phyloP scores from a whole-genome alignment of 2,888 invertebrate genomes.

The Syrphus vitripennis region DNA sequence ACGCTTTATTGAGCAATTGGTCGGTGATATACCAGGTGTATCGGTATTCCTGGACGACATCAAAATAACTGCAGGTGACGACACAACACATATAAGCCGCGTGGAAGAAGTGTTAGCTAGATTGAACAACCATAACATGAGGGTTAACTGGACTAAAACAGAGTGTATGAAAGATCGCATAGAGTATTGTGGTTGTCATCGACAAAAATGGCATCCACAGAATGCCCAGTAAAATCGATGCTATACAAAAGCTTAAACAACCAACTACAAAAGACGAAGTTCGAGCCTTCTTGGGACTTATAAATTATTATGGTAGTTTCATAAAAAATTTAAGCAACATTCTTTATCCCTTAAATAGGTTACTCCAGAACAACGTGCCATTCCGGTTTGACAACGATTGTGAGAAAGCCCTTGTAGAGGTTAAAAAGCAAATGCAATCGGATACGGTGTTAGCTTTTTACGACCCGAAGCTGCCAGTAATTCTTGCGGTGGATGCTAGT shows the following conservation, averaged over 20 bases:
- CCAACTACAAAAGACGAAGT: constrained; percentile 74
- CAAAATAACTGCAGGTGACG: constrained; percentile 72
- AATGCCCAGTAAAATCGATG: constrained; percentile 74
- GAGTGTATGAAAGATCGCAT: constrained; percentile 74
- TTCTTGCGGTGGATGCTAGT: constrained; percentile 75
- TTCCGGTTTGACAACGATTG: constrained; percentile 73
- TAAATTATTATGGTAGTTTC: constrained; percentile 77
- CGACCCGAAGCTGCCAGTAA: constrained; percentile 73
- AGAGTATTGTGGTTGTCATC: constrained; percentile 74
- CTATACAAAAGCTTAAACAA: constrained; percentile 72
- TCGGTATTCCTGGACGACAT: constrained; percentile 74
- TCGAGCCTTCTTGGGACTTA: constrained; percentile 73
- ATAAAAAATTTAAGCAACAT: constrained; percentile 74
- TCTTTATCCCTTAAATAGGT: constrained; percentile 73
- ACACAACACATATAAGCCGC: constrained; percentile 71
- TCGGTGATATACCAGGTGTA: constrained; percentile 73
- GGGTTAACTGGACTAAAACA: constrained; percentile 73
- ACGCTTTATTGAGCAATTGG: constrained; percentile 73
- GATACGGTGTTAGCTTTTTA: constrained; percentile 73
- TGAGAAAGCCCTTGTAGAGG: constrained; percentile 71
- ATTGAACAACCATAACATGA: constrained; percentile 72
- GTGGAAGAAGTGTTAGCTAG: constrained; percentile 72
- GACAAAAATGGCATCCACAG: constrained; percentile 75
- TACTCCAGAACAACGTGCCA: constrained; percentile 72
- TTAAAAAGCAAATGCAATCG: constrained; percentile 73